Evolutionary conservation across 2,113 vertebrate species (phyloP), one percentile per base, ranked within the genome.

Genomic region (Micronycteris hirsuta): DNA sequence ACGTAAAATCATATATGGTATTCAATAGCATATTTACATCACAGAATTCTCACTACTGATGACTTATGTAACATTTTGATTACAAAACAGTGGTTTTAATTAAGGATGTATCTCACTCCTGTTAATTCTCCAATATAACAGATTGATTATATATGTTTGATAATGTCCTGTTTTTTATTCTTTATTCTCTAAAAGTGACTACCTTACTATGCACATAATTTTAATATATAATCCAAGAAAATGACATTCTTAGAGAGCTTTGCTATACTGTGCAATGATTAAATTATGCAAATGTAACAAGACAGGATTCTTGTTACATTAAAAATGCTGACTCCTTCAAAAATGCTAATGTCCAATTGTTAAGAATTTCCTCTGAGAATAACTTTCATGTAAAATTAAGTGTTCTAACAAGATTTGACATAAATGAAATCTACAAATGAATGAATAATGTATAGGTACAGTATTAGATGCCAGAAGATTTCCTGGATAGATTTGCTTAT

Each of bases 381-480:
- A 96, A 94, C 81, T 96, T 97, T 97, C 97, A 97, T 97, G 97
- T 97, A 97, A 97, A 98, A 98, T 98, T 97, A 97, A 97, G 94
- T 97, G 92, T 97, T 98, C 93, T 97, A 98, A 97, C 91, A 98
- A 98, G 98, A 93, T 93, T 96, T 47, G 89, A 97, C 82, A 97
- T 95, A 95, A 98, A 98, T 76, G 92, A 97, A 98, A 94, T 95
- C 89, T 98, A 80, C 90, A 98, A 96, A 70, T 89, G 82, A 97
- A 97, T 97, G 94, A 98, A 98, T 98, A 97, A 98, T 89, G 38
- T 96, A 98, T 97, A 70, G 54, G 76, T 45, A 91, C 20, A 61
- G 65, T 95, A 83, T 52, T 89, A 85, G 97, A 92, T 87, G 70
- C 78, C 93, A 93, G 91, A 89, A 96, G 61, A 96, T 91, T 97